Evolutionary conservation across 2,113 vertebrate species (phyloP), one percentile per base, ranked within the genome.

Genomic region (Tinamus guttatus): DNA sequence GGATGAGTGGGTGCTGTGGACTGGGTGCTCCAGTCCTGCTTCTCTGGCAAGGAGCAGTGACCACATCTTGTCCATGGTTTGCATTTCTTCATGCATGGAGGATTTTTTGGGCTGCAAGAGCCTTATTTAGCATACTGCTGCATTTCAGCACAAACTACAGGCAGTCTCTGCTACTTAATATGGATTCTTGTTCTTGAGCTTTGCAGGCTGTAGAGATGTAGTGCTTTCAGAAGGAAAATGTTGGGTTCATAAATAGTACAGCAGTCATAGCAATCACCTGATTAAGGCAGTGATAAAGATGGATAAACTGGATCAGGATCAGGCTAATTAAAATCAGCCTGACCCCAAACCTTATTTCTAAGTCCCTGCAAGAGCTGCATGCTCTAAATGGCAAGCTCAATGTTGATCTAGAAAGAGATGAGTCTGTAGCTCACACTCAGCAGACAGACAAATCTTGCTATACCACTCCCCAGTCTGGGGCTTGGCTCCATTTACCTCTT

Each of bases 251-350:
- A 41, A 77, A 63, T 47, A 91, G 59, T 36, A 58, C 25, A 45
- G 82, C 65, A 89, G 78, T 63, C 71, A 84, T 30, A 4, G 18
- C 80, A 90, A 32, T 60, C 70, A 41, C 71, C 70, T 0, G 1
- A 63, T 83, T 97, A 91, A 81, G 81, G 30, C 71, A 68, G 71
- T 28, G 70, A 80, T 91, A 95, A 95, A 95, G 93, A 97, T 96
- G 85, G 95, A 93, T 96, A 67, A 86, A 85, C 93, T 89, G 94
- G 95, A 92, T 95, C 95, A 82, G 89, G 96, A 94, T 96, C 94
- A 97, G 92, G 92, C 83, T 85, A 83, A 83, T 93, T 93, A 91
- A 94, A 94, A 81, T 92, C 95, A 94, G 90, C 73, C 91, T 85
- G 79, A 85, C 71, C 76, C 38, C 36, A 54, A 59, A 30, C 30